Evolutionary conservation across 2,888 invertebrate species (phyloP), one percentile per base, ranked within the genome.

Genomic region (Psylliodes chrysocephalus): DNA sequence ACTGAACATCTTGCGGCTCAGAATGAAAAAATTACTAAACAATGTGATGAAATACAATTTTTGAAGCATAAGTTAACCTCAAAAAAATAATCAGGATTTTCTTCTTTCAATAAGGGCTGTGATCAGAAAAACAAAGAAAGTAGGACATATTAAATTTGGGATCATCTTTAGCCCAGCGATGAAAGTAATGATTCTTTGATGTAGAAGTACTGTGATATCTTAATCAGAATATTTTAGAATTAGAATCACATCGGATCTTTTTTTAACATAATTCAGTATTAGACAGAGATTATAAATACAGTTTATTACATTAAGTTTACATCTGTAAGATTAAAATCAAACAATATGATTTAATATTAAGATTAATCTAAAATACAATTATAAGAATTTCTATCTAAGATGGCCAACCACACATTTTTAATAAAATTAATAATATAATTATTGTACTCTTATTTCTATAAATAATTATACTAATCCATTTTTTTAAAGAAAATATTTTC

Each of bases 1-100:
- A 91, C 90, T 70, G 91, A 92, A 74, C 91, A 92, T 82, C 83
- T 92, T 73, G 91, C 91, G 14, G 87, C 88, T 54, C 88, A 92
- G 85, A 91, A 91, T 82, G 96, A 96, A 73, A 95, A 94, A 83
- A 87, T 97, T 51, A 89, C 95, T 17, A 82, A 83, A 56, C 93
- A 94, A 78, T 90, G 91, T 78, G 94, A 94, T 82, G 88, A 91
- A 79, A 91, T 94, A 71, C 89, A 92, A 72, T 86, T 86, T 68
- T 82, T 91, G 28, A 87, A 86, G 72, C 90, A 89, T 76, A 87
- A 88, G 78, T 69, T 81, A 56, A 62, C 68, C 22, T 52, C 60
- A 18, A 79, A 72, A 63, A 79, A 79, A 62, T 78, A 74, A 73
- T 18, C 8, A 12, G 4, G 1, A 17, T 2, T 47, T 17, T 56